Conservation (phyloP, 2,113 vertebrate species). For the Alligator sinensis region DNA sequence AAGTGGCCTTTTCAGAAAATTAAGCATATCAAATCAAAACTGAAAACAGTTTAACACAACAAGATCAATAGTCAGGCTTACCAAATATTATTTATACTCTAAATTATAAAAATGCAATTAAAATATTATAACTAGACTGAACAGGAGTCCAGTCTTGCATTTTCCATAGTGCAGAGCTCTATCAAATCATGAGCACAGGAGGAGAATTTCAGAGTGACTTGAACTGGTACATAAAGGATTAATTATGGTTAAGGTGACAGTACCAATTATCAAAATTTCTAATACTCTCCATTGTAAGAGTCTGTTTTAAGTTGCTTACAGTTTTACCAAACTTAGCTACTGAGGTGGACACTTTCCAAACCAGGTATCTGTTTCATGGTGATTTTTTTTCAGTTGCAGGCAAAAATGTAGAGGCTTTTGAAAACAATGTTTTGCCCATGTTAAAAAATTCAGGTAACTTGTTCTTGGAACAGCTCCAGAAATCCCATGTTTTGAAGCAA, state of each 20-base stretch:
- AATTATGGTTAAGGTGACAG: not conserved
- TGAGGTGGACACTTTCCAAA: not conserved
- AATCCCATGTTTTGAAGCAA: not conserved
- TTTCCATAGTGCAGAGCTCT: not conserved
- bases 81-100: not conserved
- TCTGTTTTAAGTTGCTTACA: not conserved
- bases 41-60: not conserved
- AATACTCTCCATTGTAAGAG: not conserved
- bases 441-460: not conserved
- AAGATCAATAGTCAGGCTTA: not conserved
- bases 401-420: too few relatives aligned
- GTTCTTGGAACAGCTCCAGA: not conserved
- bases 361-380: not conserved
- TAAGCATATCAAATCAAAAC: not conserved
- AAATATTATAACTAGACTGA: not conserved
- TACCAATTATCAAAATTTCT: conserved; percentile 18
- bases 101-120: not conserved
- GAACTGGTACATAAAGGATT: not conserved
- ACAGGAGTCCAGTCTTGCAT: not conserved
- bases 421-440: not conserved
- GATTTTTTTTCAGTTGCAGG: not conserved
- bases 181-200: not conserved
- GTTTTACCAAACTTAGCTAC: not conserved
- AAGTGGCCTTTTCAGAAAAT: conserved; percentile 6
- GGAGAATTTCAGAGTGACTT: not conserved